phyloP scores from a whole-genome alignment of 2,113 vertebrate genomes.

The Neodontobutis hainanensis region DNA sequence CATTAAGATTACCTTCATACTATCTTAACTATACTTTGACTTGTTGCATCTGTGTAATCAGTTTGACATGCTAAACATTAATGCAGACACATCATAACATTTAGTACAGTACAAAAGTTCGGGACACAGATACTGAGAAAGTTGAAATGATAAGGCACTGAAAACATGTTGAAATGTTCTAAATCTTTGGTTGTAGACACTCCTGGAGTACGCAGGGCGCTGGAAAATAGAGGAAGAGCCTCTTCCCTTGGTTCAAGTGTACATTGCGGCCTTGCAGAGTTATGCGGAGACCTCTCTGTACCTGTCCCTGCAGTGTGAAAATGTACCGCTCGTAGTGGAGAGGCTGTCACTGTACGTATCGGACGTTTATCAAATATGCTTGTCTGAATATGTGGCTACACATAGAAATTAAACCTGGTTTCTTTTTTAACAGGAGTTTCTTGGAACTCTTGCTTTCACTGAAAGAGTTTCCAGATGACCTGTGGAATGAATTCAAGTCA shows the following conservation, averaged over 20 bases:
- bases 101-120: no score
- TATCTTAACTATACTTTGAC: no score
- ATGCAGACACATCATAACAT: no score
- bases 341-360: constrained; percentile 92
- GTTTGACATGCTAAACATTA: no score
- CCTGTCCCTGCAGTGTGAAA: constrained; percentile 90
- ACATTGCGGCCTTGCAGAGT: constrained; percentile 88
- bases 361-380: background rate
- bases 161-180: background rate
- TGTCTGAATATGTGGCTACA: background rate
- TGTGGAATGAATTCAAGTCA: constrained; percentile 88
- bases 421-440: constrained; percentile 85
- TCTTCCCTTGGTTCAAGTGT: constrained; percentile 88
- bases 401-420: background rate
- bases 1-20: no score
- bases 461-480: constrained; percentile 84
- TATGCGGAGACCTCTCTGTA: constrained; percentile 86
- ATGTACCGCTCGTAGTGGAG: constrained; percentile 89
- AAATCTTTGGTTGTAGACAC: constrained; percentile 76
- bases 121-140: no score
- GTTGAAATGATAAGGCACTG: background rate
- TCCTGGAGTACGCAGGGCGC: constrained; percentile 90
- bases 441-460: constrained; percentile 91
- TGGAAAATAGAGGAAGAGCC: constrained; percentile 92
- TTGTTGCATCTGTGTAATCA: no score